Evolutionary conservation across 2,113 vertebrate genomes (phyloP).

Genomic region (Alexandromys fortis): DNA sequence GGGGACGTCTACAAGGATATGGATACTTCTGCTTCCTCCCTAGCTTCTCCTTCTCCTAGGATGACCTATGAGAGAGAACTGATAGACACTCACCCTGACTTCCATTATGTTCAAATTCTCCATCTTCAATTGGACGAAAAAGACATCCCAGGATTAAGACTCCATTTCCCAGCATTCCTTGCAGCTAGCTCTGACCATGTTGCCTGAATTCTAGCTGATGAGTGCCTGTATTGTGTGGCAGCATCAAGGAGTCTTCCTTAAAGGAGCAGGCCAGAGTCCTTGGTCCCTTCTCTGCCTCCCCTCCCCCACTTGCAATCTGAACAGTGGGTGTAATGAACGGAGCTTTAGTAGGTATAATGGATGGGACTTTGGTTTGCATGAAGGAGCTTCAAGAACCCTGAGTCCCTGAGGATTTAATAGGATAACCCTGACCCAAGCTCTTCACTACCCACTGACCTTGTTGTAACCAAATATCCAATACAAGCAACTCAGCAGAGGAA

Average conservation of each 20-base stretch:
- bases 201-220: slow-evolving; percentile 17
- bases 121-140: not conserved
- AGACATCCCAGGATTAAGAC: not conserved
- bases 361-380: not conserved
- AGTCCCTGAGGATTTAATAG: not conserved
- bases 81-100: not conserved
- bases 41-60: not conserved
- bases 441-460: not conserved
- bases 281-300: not conserved
- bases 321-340: not conserved
- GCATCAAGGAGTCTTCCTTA: not conserved
- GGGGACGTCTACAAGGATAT: not conserved
- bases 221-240: not conserved
- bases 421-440: not conserved
- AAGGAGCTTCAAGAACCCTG: not conserved
- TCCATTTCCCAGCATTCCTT: slow-evolving; percentile 59
- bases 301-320: not conserved
- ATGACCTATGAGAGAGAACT: not conserved
- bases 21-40: not conserved
- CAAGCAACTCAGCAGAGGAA: not conserved
- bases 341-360: not conserved
- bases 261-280: not conserved
- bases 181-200: not conserved
- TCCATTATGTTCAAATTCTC: not conserved
- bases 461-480: not conserved